Evolutionary conservation across 2,888 invertebrate species (phyloP), one percentile per base, ranked within the genome.

Genomic region (Ctenicera cuprea): DNA sequence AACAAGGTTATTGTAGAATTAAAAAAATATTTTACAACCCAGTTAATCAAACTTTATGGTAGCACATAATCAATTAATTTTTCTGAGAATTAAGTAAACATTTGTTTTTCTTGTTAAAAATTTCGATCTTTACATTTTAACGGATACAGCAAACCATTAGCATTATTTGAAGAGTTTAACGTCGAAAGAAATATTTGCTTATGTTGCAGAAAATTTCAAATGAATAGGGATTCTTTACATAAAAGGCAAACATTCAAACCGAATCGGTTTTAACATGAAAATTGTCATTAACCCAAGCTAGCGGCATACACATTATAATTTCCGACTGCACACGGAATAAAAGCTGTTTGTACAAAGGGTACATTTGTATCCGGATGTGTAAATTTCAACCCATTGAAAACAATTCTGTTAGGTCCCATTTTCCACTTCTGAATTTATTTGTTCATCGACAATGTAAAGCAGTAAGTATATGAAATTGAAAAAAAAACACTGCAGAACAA

Each of bases 221-320:
- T 52, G 26, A 26, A 52, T 52, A 52, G 43, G 22, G n/a, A 26
- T 26, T 26, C 26, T 26, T 8, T n/a, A 52, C 26, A 52, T 52
- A 26, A 52, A 22, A 26, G 12, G 48, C 20, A 18, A 48, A 22
- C 52, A 52, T 52, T 52, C 22, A 26, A 14, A 3, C 9, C 9
- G n/a, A 54, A 54, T 54, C 30, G 54, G 26, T 30, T 33, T 33
- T 57, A 33, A 57, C 57, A 11, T 37, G 57, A 57, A 57, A 57
- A 57, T 57, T 57, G 18, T 14, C 57, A 57, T 57, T 57, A 16
- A 57, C 57, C 57, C 57, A 8, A 33, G 57, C 33, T 14, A 33
- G 37, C 11, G 16, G 37, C 14, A 52, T 26, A 18, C 16, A 14
- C 33, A 57, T 33, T 57, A 57, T 57, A 57, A 57, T 57, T 33